These are phyloP conservation scores for Pteruthius melanotis DNA, from an alignment of 2,113 vertebrate genomes.

Conservation along the genomic window DNA sequence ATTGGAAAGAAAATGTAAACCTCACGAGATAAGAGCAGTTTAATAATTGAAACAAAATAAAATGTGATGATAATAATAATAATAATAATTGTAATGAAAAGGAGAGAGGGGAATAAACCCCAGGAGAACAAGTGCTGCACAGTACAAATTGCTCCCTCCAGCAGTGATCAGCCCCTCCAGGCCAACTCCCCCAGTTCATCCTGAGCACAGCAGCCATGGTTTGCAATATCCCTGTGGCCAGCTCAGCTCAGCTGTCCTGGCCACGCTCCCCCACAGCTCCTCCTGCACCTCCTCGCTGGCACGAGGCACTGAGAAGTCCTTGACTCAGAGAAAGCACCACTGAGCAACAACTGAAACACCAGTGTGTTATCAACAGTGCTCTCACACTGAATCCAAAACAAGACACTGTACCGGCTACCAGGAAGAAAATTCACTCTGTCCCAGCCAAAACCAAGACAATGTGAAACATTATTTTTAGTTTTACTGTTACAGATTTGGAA, in stretches of 20 bases:
- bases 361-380: neutral
- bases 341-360: neutral
- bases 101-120: neutral
- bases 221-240: neutral
- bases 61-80: neutral
- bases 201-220: neutral
- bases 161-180: rapidly evolving
- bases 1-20: neutral
- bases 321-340: neutral
- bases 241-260: neutral
- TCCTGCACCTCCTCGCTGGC: neutral
- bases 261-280: neutral
- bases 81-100: neutral
- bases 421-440: neutral
- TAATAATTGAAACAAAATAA: neutral
- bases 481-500: neutral
- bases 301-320: neutral
- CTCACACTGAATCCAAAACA: neutral
- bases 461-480: neutral
- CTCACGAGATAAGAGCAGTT: neutral
- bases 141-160: neutral
- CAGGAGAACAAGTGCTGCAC: neutral
- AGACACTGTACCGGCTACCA: neutral
- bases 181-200: too few relatives aligned
- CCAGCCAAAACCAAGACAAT: neutral